Evolutionary conservation across 2,888 invertebrate genomes (phyloP), one percentile per base, ranked within the genome.

Genomic region (Chelonus formosanus): DNA sequence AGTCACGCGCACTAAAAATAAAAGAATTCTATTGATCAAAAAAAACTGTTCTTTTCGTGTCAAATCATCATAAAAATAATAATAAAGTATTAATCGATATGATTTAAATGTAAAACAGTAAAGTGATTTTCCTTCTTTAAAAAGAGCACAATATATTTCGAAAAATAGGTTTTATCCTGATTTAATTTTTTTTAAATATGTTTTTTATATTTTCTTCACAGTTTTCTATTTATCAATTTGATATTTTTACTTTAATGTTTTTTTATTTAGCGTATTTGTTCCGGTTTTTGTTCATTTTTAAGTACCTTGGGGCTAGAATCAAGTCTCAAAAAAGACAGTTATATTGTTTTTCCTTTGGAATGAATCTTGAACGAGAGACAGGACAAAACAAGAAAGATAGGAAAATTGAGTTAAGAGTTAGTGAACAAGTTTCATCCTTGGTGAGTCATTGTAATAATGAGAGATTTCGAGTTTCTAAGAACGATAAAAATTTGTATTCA

Each of bases 391-490:
- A 8, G 40, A 50, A 52, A 6, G 53, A 57, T 40, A 47, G 20
- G 45, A 63, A 54, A 59, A 65, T 54, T 65, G 54, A 45, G 45
- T 65, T 54, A 54, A 65, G 52, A 65, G 34, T 59, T 64, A 45
- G 8, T 36, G n/a, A 10, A 58, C 45, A 34, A 44, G 64, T 64
- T 65, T 59, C 65, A 65, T 65, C 52, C 58, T 58, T 45, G 58
- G 64, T 53, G 53, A 50, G 53, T 65, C 65, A 40, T 50, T 45
- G 56, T 57, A 50, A 56, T 63, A 57, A 63, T 52, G 57, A 57
- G 57, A 5, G 54, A 40, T 59, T 59, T 54, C 44, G 54, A 53
- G 52, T 59, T 59, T 34, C 32, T 34, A 44, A 57, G 5, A 10
- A 36, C 5, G 36, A 35, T 10, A 5, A 35, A 36, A 8, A 54